Evolutionary conservation across 1,140 invertebrate genomes (phyloP), one percentile per base, ranked within the genome.

Genomic region (Achatina immaculata): DNA sequence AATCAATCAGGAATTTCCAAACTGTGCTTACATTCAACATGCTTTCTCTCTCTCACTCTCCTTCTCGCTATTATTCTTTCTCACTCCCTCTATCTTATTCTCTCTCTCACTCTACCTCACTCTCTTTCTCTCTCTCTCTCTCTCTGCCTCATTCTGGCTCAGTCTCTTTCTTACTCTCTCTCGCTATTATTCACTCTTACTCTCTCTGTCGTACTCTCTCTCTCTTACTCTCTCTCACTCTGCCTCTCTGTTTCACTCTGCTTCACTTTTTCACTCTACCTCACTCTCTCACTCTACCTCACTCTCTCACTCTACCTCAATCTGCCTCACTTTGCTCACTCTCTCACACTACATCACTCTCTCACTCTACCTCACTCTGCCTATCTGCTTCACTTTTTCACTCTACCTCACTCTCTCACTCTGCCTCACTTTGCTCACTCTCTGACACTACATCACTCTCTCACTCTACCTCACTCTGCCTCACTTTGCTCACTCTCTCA

Each of bases 191-290:
- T 51, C 48, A 51, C 11, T 58, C 75, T 62, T 19, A 62, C 75
- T 77, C 48, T 77, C 75, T 58, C 55, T 58, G 48, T 77, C 48
- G 58, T 55, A 62, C 48, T 77, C 75, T 77, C 48, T 58, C 75
- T 77, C 48, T 77, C 75, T 77, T 31, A 62, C 75, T 36, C 48
- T 62, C 75, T 62, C 31, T 36, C 51, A 14, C 31, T 19, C 40
- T 19, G 16, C 9, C 31, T 14, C 7, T 14, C 31, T 58, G 24
- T 77, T 34, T 77, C 48, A 62, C 75, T 77, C 48, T 58, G 48
- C 36, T 31, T 77, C 75, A 62, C 48, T 77, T 55, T 77, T 31
- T 77, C 75, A 34, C 48, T 77, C 75, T 77, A 28, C 65, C 75
- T 77, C 48, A 14, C 75, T 62, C 48, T 62, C 55, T 36, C 31